Base-by-base conservation (phyloP, 2,797 vertebrate species). In the Crotalus adamanteus region DNA sequence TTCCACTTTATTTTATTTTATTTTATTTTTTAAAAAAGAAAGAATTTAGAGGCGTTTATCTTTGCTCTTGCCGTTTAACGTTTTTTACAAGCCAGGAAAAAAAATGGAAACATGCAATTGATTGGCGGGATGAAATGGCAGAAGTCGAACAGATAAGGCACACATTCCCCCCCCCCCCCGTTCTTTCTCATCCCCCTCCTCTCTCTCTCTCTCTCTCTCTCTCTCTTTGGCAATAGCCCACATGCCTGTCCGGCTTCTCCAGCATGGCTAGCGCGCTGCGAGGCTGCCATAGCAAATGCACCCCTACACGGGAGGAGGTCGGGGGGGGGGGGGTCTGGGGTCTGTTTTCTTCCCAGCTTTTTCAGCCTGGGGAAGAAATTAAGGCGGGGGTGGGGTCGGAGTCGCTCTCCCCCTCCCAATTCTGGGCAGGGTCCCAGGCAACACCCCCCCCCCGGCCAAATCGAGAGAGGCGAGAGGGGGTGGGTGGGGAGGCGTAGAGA, bases 141-240 rank as follows among this genome's bases (percentile, higher is more conserved):
- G 56, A 63, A 22, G 73, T 25, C 31, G 6, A 9, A 31, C 61
- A n/a, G 88, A 26, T 14, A 63, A 42, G 69, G 8, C 12, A 13
- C 11, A 13, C 12, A 26, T 3, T 11, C 37, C 22, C 18, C 14
- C n/a, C 37, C 69, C 3, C 9, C 37, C n/a, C n/a, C n/a, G n/a
- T n/a, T 18, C 13, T 5, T 18, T 7, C 6, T 73, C 1, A 0
- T 4, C 9, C 9, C 25, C 1, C 11, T 12, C 5, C 42, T 37
- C 37, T 2, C 37, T 2, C 2, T 3, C 42, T 11, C 18, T 12
- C 25, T n/a, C 22, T 28, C 25, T 9, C 3, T 2, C 2, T 28
- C 1, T 28, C 2, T 63, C 0, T 37, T 16, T 20, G 20, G 20
- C 69, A 37, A 37, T 42, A 20, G 69, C 18, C 69, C 69, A 20